Evolutionary conservation across 2,888 invertebrate genomes (phyloP).

Genomic region (Caenorhabditis virilis): DNA sequence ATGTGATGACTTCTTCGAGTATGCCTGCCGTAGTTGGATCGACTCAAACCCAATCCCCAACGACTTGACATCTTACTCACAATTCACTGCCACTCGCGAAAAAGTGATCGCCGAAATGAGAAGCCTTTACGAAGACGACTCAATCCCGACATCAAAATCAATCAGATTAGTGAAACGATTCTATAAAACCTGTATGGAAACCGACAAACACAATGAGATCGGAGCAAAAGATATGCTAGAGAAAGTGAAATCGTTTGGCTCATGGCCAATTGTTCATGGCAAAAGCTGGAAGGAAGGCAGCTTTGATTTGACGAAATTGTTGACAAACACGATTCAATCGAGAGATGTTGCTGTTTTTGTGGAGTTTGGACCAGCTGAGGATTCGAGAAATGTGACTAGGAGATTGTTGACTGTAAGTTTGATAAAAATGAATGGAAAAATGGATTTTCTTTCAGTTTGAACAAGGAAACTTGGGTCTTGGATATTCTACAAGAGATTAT

Average conservation of each 20-base stretch:
- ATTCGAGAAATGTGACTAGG: constrained; percentile 55
- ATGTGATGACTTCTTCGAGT: constrained; percentile 56
- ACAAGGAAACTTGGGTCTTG: constrained; percentile 65
- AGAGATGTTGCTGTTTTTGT: constrained; percentile 61
- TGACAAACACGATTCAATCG: constrained; percentile 52
- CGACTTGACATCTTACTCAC: constrained; percentile 59
- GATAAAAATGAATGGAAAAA: neutral
- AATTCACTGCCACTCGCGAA: constrained; percentile 61
- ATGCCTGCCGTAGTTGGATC: constrained; percentile 61
- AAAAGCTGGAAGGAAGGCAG: constrained; percentile 30
- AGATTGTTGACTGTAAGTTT: constrained; percentile 41
- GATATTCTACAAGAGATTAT: constrained; percentile 65
- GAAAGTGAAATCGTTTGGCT: constrained; percentile 44
- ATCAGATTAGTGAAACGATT: constrained; percentile 57
- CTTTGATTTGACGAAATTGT: constrained; percentile 47
- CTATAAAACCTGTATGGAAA: constrained; percentile 60
- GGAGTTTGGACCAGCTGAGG: constrained; percentile 60
- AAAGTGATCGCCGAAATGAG: constrained; percentile 60
- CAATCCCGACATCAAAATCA: constrained; percentile 52
- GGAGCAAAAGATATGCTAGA: constrained; percentile 54
- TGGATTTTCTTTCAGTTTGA: constrained; percentile 50
- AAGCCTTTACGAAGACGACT: constrained; percentile 56
- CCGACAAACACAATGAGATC: constrained; percentile 43
- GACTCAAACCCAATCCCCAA: constrained; percentile 56
- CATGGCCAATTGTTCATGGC: constrained; percentile 64